Evolutionary conservation across 1,140 invertebrate genomes (phyloP).

Genomic region (Ceratosolen fusciceps): DNA sequence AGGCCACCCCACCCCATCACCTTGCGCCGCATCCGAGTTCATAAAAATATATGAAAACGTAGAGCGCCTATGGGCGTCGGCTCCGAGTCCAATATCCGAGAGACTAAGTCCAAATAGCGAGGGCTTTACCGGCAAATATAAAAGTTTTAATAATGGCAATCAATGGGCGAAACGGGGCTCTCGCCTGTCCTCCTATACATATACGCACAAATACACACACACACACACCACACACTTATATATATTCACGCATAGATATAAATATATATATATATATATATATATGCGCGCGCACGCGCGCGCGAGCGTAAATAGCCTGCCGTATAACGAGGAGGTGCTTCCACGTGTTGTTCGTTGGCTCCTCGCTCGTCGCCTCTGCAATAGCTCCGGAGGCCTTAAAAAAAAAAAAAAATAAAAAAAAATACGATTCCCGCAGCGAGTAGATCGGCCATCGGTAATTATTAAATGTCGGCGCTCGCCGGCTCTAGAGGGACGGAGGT

Average conservation of each 20-base stretch:
- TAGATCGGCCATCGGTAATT: conserved; percentile 11
- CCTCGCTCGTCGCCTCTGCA: too few relatives aligned
- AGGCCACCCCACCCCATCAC: background rate
- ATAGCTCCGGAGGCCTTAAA: too few relatives aligned
- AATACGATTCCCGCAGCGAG: background rate
- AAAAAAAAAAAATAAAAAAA: too few relatives aligned
- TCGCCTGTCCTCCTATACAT: background rate
- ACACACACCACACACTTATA: too few relatives aligned
- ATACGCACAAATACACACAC: too few relatives aligned
- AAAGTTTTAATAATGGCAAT: conserved; percentile 24
- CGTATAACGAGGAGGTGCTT: background rate
- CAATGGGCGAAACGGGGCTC: background rate
- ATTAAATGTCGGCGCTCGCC: background rate
- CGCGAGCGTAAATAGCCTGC: too few relatives aligned
- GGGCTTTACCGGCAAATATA: conserved; percentile 3
- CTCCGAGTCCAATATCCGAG: background rate
- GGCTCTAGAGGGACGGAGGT: too few relatives aligned
- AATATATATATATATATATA: too few relatives aligned
- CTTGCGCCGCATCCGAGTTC: background rate
- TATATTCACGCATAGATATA: too few relatives aligned
- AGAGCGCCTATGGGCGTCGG: background rate
- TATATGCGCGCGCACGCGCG: too few relatives aligned
- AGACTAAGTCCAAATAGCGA: background rate
- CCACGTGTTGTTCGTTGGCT: too few relatives aligned
- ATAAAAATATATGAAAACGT: conserved; percentile 36